phyloP scores from a whole-genome alignment of 2,888 invertebrate species.

The Pristionchus exspectatus region DNA sequence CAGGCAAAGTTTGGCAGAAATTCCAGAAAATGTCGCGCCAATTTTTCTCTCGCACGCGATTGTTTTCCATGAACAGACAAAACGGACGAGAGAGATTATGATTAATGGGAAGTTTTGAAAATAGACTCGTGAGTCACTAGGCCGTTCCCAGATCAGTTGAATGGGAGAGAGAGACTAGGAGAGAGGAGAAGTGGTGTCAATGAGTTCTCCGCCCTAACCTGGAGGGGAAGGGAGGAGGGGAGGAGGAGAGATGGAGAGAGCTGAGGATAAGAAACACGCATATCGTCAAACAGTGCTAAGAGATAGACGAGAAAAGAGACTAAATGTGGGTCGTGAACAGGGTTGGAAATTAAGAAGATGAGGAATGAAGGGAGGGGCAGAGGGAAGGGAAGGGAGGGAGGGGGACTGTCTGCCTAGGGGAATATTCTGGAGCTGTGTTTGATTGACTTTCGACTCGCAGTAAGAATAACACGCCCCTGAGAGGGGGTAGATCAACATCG shows the following conservation, averaged over 20 bases:
- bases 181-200: slow-evolving; percentile 1
- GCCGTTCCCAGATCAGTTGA: not conserved
- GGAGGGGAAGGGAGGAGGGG: not conserved
- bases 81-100: not conserved
- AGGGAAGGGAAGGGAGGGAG: not conserved
- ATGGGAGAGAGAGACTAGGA: not conserved
- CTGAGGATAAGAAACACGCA: slow-evolving; percentile 29
- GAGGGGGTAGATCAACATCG: not conserved
- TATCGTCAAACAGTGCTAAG: slow-evolving; percentile 15
- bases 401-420: not conserved
- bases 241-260: not conserved
- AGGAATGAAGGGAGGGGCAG: not conserved
- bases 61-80: not conserved
- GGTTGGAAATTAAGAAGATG: not conserved
- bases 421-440: slow-evolving; percentile 11
- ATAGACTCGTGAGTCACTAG: not conserved
- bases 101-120: not conserved
- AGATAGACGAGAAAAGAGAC: not conserved
- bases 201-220: not conserved
- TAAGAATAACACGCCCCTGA: slow-evolving; percentile 23
- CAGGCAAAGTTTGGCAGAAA: not conserved
- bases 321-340: slow-evolving; percentile 30
- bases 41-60: not conserved
- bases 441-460: not conserved
- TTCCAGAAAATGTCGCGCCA: not conserved